Conservation (phyloP, 2,113 vertebrate species). For the Corvus moneduloides region DNA sequence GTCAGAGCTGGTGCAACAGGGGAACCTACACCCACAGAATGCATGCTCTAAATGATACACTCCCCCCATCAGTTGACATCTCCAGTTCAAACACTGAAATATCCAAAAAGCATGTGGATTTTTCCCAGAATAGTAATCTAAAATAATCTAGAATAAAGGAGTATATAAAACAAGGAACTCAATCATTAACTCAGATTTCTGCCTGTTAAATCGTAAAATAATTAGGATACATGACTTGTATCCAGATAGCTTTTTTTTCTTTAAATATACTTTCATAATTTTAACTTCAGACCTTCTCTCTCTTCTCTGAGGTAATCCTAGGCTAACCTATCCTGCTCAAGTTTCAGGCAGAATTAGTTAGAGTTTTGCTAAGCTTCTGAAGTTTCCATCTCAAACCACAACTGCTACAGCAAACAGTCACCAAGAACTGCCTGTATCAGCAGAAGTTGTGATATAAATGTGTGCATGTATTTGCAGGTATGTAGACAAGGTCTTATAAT, state of each 20-base stretch:
- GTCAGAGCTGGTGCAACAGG: background rate
- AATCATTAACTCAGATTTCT: background rate
- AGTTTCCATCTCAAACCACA: background rate
- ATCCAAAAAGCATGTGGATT: background rate
- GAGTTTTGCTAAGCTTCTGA: background rate
- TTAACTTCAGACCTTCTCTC: background rate
- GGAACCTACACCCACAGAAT: background rate
- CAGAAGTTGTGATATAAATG: background rate
- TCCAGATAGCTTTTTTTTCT: background rate
- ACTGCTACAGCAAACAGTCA: background rate
- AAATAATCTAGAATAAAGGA: background rate
- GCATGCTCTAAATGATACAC: background rate
- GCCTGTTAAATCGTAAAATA: background rate
- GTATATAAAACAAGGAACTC: accelerated
- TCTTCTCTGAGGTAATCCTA: background rate
- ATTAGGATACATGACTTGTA: background rate
- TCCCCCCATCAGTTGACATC: no score
- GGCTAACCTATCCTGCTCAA: background rate
- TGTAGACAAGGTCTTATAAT: background rate
- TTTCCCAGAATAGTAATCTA: background rate
- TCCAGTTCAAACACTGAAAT: background rate
- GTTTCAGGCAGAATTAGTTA: background rate
- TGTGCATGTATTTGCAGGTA: background rate
- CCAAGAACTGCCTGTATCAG: background rate
- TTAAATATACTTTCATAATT: background rate